Base-by-base conservation (phyloP, 2,888 invertebrate species). In the Pinctada fucata region DNA sequence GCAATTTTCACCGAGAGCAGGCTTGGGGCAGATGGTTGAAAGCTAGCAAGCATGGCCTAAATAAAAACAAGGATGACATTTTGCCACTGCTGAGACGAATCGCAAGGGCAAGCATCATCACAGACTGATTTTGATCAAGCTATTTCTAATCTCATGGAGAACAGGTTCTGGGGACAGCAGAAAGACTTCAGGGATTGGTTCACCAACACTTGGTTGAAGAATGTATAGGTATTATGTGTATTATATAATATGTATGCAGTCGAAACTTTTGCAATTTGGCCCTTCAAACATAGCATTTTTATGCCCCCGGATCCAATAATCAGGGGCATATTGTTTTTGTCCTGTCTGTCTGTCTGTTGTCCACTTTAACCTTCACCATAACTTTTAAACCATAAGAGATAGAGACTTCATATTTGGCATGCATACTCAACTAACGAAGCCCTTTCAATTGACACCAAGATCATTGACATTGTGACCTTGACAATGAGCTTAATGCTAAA, bases 1-100 rank as follows among this genome's bases (percentile, higher is more conserved):
- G 70, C 51, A 52, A 70, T 50, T 70, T 51, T 50, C 70, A 48
- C 4, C 10, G 68, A 47, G 48, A 68, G 16, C 68, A 68, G 68
- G 68, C 68, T 8, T 68, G 68, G 70, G 13, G 70, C 50, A 70
- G 70, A n/a, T 70, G 70, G 70, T 70, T 70, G 16, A 70, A 70
- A 70, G 70, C 70, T 6, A 50, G 6, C 10, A 70, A 51, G 31
- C 70, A 70, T 50, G 70, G 70, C 10, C 51, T 70, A 3, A 70
- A 70, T 52, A 49, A 70, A 8, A 70, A 70, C 16, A 16, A 16
- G 50, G 68, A 68, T 47, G 70, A 70, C 10, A 47, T 70, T 4
- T 50, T 70, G 16, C 45, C 50, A 3, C 6, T 70, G 13, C 51
- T 70, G 16, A 49, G 70, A n/a, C 49, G 70, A 50, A n/a, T 70